Evolutionary conservation across 2,888 invertebrate species (phyloP).

Genomic region (Neuroscelio doddi): DNA sequence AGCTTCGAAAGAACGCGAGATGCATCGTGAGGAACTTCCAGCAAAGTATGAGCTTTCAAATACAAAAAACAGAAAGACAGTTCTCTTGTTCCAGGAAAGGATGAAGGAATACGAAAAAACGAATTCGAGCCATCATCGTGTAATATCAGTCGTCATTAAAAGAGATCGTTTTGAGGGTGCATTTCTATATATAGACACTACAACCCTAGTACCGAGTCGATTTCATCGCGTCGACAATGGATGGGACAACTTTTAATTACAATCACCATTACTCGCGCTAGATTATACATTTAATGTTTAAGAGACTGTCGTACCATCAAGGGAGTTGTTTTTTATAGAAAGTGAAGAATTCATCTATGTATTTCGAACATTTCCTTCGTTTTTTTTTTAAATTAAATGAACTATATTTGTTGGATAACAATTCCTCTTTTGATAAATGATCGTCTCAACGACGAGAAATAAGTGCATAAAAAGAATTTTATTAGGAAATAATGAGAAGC

Average conservation of each 20-base stretch:
- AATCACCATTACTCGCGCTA: constrained; percentile 49
- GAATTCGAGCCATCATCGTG: constrained; percentile 54
- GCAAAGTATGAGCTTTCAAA: constrained; percentile 41
- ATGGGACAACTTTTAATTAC: constrained; percentile 55
- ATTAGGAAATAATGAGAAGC: no score
- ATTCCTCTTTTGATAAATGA: no score
- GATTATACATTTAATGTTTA: constrained; percentile 45
- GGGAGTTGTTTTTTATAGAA: no score
- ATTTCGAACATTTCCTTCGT: neutral
- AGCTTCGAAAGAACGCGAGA: constrained; percentile 47
- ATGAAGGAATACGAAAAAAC: constrained; percentile 46
- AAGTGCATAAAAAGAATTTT: no score
- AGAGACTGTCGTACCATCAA: constrained; percentile 2
- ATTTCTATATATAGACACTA: constrained; percentile 3
- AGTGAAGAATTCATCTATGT: no score
- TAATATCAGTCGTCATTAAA: constrained; percentile 47
- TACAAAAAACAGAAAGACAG: neutral
- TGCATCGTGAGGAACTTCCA: constrained; percentile 41
- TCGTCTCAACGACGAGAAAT: no score
- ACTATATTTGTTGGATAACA: no score
- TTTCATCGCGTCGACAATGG: constrained; percentile 26
- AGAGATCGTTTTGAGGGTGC: constrained; percentile 44
- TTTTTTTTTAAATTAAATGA: neutral
- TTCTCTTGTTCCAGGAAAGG: constrained; percentile 33
- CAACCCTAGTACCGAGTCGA: constrained; percentile 20